phyloP scores from a whole-genome alignment of 2,888 invertebrate genomes.

The Lasioglossum oenotherae region DNA sequence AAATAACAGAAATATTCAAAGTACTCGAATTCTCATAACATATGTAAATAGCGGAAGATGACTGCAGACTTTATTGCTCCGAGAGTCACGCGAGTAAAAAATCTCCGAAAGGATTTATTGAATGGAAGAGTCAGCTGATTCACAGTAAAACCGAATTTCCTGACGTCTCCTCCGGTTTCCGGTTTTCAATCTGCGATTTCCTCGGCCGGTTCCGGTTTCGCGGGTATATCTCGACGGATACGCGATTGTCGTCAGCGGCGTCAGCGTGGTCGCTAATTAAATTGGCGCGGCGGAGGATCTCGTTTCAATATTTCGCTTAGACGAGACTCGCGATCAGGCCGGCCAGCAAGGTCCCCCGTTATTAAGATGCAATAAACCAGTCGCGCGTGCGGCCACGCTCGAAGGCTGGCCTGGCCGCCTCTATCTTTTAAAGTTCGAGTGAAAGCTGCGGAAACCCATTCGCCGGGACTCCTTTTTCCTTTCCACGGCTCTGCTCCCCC shows the following conservation, averaged over 20 bases:
- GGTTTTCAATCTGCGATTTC: not conserved
- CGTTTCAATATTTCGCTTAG: constrained; percentile 48
- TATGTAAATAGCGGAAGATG: too few species aligned
- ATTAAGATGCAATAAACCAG: constrained; percentile 61
- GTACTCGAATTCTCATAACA: too few species aligned
- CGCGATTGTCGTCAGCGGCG: constrained; percentile 1
- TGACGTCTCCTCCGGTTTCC: not conserved
- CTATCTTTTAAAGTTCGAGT: constrained; percentile 51
- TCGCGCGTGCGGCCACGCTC: constrained; percentile 46
- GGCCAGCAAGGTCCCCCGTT: constrained; percentile 42
- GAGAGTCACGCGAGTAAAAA: not conserved
- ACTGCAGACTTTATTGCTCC: not conserved
- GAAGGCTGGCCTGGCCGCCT: constrained; percentile 43
- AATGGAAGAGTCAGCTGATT: not conserved
- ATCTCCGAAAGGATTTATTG: not conserved
- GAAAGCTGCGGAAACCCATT: constrained; percentile 63
- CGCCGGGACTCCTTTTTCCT: constrained; percentile 46
- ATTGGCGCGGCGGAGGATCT: constrained; percentile 28
- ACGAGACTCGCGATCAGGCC: constrained; percentile 16
- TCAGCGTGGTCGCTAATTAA: constrained; percentile 37
- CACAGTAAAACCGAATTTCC: not conserved
- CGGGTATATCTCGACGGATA: not conserved
- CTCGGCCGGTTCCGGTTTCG: not conserved
- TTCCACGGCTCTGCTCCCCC: not conserved
- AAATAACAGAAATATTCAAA: too few species aligned